Base-by-base conservation (phyloP, 2,113 vertebrate species). In the Melanerpes aurifrons region DNA sequence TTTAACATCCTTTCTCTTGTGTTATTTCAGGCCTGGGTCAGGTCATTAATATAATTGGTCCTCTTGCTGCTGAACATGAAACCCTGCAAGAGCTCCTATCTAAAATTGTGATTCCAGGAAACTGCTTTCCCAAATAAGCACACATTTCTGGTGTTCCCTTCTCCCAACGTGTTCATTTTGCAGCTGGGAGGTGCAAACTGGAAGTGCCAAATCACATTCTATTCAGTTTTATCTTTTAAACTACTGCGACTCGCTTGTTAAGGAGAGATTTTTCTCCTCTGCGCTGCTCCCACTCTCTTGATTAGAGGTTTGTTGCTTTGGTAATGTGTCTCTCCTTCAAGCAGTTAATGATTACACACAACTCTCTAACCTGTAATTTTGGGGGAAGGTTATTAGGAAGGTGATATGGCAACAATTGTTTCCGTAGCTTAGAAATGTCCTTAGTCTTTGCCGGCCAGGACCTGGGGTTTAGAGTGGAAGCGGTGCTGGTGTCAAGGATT, bases 341-440 rank as follows among this genome's bases (percentile, higher is more conserved):
- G 82, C 87, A 57, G 76, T 92, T 96, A 93, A 92, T 96, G 89
- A 96, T 92, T 91, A 91, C 57, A 93, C 92, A 85, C 82, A 92
- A 45, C 75, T 82, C 66, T 93, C 68, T 64, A 95, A 86, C 82
- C 81, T 93, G 37, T 70, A 54, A 74, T 94, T 94, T 62, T 64
- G 69, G 78, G 68, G 79, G 87, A 93, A 96, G 79, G 95, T 96
- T 96, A 94, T 75, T 77, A 58, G 82, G 94, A 91, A 91, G 87
- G 93, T 94, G 93, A 94, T 80, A 70, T 47, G 66, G 75, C 64
- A 91, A 87, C 71, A 76, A 72, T 87, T 86, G 82, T 82, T 94
- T 58, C 66, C 15, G 15, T 26, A 58, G 61, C 43, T 86, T 35
- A 45, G 53, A 63, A 87, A 74, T 14, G 63, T 50, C 77, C 86